These are phyloP conservation scores for Autographa pulchrina DNA, from an alignment of 2,888 invertebrate genomes.

Conservation along the genomic window DNA sequence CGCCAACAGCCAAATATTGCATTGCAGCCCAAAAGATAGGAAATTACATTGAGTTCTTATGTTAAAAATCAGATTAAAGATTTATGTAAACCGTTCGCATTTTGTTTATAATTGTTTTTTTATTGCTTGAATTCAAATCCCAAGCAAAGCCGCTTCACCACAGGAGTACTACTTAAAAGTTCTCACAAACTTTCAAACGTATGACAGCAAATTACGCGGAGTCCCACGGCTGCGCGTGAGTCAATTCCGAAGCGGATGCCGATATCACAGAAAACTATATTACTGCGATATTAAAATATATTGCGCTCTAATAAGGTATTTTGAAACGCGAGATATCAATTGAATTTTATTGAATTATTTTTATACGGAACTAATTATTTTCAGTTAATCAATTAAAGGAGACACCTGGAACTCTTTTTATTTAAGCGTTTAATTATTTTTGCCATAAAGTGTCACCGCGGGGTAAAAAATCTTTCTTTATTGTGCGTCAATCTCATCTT, in stretches of 20 bases:
- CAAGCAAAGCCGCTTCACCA: slow-evolving; percentile 38
- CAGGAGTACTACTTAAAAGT: slow-evolving; percentile 29
- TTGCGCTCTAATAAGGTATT: slow-evolving; percentile 32
- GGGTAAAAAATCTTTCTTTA: no score
- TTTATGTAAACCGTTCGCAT: no score
- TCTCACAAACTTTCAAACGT: slow-evolving; percentile 59
- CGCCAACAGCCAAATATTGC: no score
- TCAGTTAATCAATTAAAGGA: not conserved
- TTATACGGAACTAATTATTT: slow-evolving; percentile 16
- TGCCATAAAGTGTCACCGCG: no score
- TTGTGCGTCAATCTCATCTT: not conserved
- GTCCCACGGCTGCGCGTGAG: slow-evolving; percentile 67
- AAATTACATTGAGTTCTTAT: no score
- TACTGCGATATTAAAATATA: slow-evolving; percentile 56
- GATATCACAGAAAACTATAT: slow-evolving; percentile 53
- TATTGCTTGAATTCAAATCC: not conserved
- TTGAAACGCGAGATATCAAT: slow-evolving; percentile 34
- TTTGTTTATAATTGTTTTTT: no score
- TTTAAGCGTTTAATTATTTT: no score
- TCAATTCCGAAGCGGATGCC: slow-evolving; percentile 63
- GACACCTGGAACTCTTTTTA: no score
- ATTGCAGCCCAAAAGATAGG: no score
- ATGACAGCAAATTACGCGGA: slow-evolving; percentile 59
- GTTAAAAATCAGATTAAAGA: no score
- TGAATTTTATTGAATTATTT: slow-evolving; percentile 15